phyloP scores from a whole-genome alignment of 2,888 invertebrate genomes.

The Carabus problematicus region DNA sequence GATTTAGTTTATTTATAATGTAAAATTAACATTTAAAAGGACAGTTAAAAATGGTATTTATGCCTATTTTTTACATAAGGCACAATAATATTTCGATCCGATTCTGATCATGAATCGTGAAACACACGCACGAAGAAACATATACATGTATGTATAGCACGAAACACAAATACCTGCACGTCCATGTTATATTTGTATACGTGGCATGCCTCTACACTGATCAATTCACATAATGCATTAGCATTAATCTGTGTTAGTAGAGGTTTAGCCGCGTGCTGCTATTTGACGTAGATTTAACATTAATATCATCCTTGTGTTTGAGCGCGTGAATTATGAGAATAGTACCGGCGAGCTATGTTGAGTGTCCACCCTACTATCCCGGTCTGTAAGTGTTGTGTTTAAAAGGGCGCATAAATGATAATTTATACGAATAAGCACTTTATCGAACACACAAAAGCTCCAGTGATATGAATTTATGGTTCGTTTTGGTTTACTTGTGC shows the following conservation, averaged over 20 bases:
- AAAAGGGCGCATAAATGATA: conserved; percentile 36
- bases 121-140: conserved; percentile 5
- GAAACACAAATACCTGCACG: background rate
- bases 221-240: conserved; percentile 40
- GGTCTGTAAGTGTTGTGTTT: conserved; percentile 23
- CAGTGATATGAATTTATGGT: conserved; percentile 37
- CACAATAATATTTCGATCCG: background rate
- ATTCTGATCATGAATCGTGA: background rate
- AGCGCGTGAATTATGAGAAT: conserved; percentile 2
- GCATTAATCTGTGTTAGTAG: conserved; percentile 40
- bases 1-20: too few relatives aligned
- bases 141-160: conserved; percentile 15
- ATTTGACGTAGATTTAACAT: conserved; percentile 37
- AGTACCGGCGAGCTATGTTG: background rate
- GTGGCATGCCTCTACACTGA: background rate
- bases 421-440: conserved; percentile 40
- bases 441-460: conserved; percentile 34
- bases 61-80: too few relatives aligned
- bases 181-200: background rate
- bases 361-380: background rate
- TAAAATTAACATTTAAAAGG: too few relatives aligned
- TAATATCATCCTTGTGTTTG: conserved; percentile 23
- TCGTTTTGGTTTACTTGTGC: conserved; percentile 20
- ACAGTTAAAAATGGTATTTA: background rate
- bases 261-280: conserved; percentile 22